These are phyloP conservation scores for Xylocampa areola DNA, from an alignment of 2,888 invertebrate genomes.

Conservation along the genomic window DNA sequence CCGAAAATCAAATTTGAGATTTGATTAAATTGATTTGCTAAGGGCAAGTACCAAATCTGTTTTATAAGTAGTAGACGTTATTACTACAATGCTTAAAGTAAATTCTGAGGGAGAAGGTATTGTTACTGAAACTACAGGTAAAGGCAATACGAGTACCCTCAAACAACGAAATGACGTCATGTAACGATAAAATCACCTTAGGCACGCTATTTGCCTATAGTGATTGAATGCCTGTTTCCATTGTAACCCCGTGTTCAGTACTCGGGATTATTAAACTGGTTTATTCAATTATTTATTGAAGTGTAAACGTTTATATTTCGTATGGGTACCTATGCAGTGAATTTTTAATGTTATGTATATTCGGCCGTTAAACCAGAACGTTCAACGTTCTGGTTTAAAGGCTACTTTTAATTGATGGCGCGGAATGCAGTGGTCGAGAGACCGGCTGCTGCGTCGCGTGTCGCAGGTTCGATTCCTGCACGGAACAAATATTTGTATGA, in stretches of 20 bases:
- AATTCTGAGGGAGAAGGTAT: conserved; percentile 60
- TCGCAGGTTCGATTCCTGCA: too few species aligned
- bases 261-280: conserved; percentile 21
- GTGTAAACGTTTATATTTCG: neutral
- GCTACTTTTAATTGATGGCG: too few species aligned
- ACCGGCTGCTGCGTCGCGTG: too few species aligned
- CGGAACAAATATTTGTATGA: too few species aligned
- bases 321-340: too few species aligned
- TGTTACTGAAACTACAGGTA: conserved; percentile 73
- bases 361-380: too few species aligned
- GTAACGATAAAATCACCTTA: conserved; percentile 73
- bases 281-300: conserved; percentile 10
- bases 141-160: conserved; percentile 64
- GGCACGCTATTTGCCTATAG: conserved; percentile 62
- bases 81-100: conserved; percentile 59
- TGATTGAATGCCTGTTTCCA: conserved; percentile 60
- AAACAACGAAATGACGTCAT: conserved; percentile 65
- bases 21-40: conserved; percentile 63
- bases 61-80: conserved; percentile 55
- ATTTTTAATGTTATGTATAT: too few species aligned
- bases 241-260: conserved; percentile 15
- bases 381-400: too few species aligned
- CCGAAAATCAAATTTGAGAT: conserved; percentile 57
- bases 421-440: too few species aligned
- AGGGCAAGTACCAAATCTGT: conserved; percentile 50